Base-by-base conservation (phyloP, 2,797 vertebrate species). In the Brotula barbata region DNA sequence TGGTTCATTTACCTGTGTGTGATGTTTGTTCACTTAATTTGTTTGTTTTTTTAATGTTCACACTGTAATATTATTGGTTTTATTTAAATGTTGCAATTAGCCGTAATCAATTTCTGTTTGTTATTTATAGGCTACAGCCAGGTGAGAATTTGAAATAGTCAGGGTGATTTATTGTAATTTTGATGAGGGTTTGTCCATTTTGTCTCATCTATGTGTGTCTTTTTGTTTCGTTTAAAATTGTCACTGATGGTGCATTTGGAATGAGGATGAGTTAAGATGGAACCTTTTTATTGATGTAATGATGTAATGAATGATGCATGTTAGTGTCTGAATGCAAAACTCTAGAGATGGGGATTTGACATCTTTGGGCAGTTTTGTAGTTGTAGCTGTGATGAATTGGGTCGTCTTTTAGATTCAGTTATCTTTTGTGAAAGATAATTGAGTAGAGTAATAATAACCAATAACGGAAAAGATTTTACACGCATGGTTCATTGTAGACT, bases 121-220 rank as follows among this genome's bases (percentile, higher is more conserved):
- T 16, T 2, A 3, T 33, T 47, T 57, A 31, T 1, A 73, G 76
- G 74, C 69, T 71, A 73, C 68, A 75, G 45, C 11, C 20, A 20
- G 28, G n/a, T 17, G 36, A 43, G 25, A 54, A 45, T 58, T 52
- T 53, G 6, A 40, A 14, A 31, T 41, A 55, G 53, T 78, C 61
- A 56, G 64, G 55, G 61, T 60, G 19, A 58, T 55, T 43, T 62
- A 34, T 55, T 14, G 22, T 42, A 3, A 58, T 23, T 7, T 1
- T 15, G 14, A 61, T 15, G 5, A 22, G 10, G 10, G 6, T 49
- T 13, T 31, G 31, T 47, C n/a, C n/a, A 10, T 49, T 1, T 20
- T 59, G 33, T 48, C n/a, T n/a, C n/a, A n/a, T n/a, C n/a, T n/a
- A n/a, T n/a, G n/a, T n/a, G n/a, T n/a, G n/a, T 36, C 6, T 10